Base-by-base conservation (phyloP, 2,888 invertebrate species). In the Dryocosmus kuriphilus region DNA sequence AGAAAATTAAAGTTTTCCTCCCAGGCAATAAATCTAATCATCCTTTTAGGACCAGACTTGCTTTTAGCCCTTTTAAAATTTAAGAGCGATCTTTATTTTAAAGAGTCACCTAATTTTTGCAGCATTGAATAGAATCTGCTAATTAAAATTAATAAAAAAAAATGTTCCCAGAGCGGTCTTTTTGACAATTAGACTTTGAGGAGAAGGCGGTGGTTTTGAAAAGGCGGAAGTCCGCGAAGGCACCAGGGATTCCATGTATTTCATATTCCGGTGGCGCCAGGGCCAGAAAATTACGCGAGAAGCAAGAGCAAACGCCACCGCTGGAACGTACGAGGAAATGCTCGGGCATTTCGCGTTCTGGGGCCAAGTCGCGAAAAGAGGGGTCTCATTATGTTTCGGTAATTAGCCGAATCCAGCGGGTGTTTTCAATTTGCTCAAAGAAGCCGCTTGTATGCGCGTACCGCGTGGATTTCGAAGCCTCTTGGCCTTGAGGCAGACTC, bases 341-440 rank as follows among this genome's bases (percentile, higher is more conserved):
- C 79, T 76, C 62, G 77, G 76, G 80, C 81, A 73, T 71, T 71
- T 57, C 75, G 79, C 77, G 79, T 79, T 82, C 80, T 77, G 80
- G 80, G 81, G 81, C 83, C 83, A 83, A 85, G 84, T 84, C 83
- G 83, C 84, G 78, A 80, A 79, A 77, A 77, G 85, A 88, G 86
- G 85, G 85, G 84, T 83, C 88, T 89, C 88, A 89, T 91, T 91
- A 90, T 91, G 90, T 90, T 91, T 90, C 87, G 90, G 90, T 91
- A 91, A 91, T 91, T 91, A 91, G 90, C 90, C 90, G 89, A 89
- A 90, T 89, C 89, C 89, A 88, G 86, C 88, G 90, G 86, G 90
- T 91, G 91, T 90, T 91, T 90, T 90, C 89, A 90, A 90, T 89
- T 88, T 87, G 83, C 79, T 88, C 88, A 88, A 87, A 87, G 88